Evolutionary conservation across 2,113 vertebrate species (phyloP).

Genomic region (Bos javanicus): DNA sequence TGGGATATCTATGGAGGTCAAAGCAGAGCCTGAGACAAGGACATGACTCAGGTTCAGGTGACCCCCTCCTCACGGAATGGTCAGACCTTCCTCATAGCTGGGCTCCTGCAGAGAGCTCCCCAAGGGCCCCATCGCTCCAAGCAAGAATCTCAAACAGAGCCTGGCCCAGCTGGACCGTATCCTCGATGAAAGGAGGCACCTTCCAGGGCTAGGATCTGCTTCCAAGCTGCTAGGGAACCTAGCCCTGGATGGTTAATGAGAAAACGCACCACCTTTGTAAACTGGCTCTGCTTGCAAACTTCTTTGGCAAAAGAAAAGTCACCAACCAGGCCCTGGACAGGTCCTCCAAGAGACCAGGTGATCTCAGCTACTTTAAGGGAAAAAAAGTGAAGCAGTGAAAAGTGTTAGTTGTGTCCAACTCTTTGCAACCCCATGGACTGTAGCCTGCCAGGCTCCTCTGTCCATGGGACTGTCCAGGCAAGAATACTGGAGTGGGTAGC

Average conservation of each 20-base stretch:
- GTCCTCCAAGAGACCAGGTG: background rate
- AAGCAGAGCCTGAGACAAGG: background rate
- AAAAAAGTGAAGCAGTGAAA: background rate
- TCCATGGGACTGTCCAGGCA: background rate
- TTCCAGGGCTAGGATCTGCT: background rate
- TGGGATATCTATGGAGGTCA: background rate
- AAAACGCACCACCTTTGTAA: fast-evolving
- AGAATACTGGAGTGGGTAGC: background rate
- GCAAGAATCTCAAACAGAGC: background rate
- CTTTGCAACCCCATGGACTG: background rate
- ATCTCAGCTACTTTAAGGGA: background rate
- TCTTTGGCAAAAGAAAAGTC: background rate
- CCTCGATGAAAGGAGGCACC: fast-evolving
- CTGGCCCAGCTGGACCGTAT: fast-evolving
- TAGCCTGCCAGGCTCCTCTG: background rate
- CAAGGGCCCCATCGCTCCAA: background rate
- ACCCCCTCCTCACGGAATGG: fast-evolving
- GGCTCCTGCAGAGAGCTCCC: background rate
- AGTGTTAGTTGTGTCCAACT: background rate
- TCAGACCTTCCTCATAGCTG: background rate
- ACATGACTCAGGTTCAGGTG: fast-evolving
- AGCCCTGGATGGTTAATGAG: background rate
- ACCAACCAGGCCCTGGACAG: background rate
- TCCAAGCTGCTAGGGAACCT: fast-evolving
- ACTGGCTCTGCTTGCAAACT: fast-evolving